Conservation (phyloP, 92 coral and sea anemone genomes). For the Palythoa caribaeorum region DNA sequence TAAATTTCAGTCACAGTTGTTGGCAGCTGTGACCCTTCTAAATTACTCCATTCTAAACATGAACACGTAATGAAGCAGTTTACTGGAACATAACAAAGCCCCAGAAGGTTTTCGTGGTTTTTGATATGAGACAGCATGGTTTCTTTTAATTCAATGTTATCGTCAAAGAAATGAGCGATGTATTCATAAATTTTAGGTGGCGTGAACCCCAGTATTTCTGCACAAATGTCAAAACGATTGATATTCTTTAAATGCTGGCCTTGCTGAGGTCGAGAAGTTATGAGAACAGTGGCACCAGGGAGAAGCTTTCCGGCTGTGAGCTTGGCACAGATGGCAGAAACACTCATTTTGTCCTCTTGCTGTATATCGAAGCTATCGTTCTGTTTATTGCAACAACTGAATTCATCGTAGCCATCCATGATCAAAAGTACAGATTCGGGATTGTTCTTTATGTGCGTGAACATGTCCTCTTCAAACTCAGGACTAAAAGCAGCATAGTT, state of each 20-base stretch:
- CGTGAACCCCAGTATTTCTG: constrained; percentile 6
- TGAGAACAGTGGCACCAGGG: constrained; percentile 8
- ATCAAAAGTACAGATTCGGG: too few species aligned
- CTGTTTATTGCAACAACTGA: not conserved
- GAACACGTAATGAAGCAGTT: not conserved
- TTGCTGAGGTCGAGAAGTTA: not conserved
- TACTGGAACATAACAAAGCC: too few species aligned
- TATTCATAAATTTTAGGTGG: not conserved
- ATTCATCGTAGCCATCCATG: constrained; percentile 39
- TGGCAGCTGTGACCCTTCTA: not conserved
- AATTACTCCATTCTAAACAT: not conserved
- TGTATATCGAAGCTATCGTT: not conserved
- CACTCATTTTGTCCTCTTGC: not conserved
- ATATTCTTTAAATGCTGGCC: too few species aligned
- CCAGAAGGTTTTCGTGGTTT: too few species aligned
- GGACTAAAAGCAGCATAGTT: too few species aligned
- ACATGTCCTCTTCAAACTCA: too few species aligned
- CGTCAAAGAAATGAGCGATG: constrained; percentile 22
- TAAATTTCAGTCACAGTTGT: constrained; percentile 24
- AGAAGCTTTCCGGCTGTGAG: constrained; percentile 25
- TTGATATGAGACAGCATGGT: too few species aligned
- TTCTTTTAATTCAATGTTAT: too few species aligned
- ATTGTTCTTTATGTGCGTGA: too few species aligned
- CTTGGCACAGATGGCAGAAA: constrained; percentile 4
- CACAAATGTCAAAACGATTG: too few species aligned